Conservation (phyloP, 1,140 invertebrate genomes). For the Drosophila fuyamai region DNA sequence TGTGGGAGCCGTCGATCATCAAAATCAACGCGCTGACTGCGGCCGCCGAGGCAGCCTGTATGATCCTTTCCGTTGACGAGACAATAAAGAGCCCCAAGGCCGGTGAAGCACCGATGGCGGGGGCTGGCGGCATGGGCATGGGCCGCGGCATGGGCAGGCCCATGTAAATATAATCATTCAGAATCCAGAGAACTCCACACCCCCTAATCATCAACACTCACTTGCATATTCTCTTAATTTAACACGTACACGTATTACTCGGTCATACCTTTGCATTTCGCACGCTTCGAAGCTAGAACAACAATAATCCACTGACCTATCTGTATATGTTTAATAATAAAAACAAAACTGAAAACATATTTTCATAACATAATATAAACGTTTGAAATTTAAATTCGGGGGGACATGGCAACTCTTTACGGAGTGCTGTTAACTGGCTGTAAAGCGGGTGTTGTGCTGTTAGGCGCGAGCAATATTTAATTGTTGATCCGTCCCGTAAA, state of each 20-base stretch:
- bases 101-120: constrained; percentile 86
- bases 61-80: constrained; percentile 98
- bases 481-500: constrained; percentile 32
- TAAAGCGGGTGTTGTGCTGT: constrained; percentile 12
- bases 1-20: constrained; percentile 99
- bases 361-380: constrained; percentile 57
- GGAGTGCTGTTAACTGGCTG: constrained; percentile 19
- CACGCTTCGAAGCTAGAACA: constrained; percentile 45
- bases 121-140: constrained; percentile 84
- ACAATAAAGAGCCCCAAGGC: constrained; percentile 97
- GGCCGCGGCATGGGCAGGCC: constrained; percentile 91
- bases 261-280: constrained; percentile 52
- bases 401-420: constrained; percentile 4
- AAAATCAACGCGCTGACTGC: constrained; percentile 99
- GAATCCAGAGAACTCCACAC: constrained; percentile 24
- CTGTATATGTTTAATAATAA: constrained; percentile 70
- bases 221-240: constrained; percentile 63
- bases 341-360: constrained; percentile 48
- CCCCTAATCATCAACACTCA: constrained; percentile 54
- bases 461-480: constrained; percentile 7
- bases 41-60: constrained; percentile 97
- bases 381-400: constrained; percentile 20
- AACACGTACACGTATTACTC: constrained; percentile 73
- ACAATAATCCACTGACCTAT: constrained; percentile 61
- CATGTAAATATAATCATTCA: constrained; percentile 80